phyloP scores from a whole-genome alignment of 2,888 invertebrate species.

The Callinectes sapidus region DNA sequence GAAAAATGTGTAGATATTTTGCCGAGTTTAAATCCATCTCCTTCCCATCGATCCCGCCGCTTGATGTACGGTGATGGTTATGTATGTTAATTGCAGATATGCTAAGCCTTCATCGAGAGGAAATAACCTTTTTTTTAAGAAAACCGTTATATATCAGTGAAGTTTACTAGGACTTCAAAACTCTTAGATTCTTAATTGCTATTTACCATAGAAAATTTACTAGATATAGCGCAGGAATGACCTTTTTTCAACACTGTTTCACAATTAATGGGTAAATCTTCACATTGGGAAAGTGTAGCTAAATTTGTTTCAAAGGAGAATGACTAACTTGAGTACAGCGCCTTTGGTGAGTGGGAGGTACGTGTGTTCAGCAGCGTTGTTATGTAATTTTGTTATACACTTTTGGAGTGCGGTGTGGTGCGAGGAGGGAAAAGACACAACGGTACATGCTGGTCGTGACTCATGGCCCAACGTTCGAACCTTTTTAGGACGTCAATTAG shows the following conservation, averaged over 20 bases:
- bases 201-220: not conserved
- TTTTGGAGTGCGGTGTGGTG: not conserved
- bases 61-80: not conserved
- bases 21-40: not conserved
- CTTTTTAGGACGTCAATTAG: not conserved
- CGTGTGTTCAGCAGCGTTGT: not conserved
- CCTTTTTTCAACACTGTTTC: not conserved
- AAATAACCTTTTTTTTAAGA: not conserved
- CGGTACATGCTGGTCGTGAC: not conserved
- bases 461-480: not conserved
- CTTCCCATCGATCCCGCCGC: not conserved
- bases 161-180: not conserved
- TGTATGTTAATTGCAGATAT: not conserved
- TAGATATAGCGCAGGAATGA: not conserved
- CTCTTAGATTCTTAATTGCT: not conserved
- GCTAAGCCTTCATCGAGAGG: not conserved
- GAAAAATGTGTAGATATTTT: not conserved
- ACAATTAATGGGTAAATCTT: not conserved
- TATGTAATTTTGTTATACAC: not conserved
- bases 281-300: not conserved
- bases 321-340: not conserved
- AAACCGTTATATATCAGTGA: not conserved
- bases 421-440: not conserved
- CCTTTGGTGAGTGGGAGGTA: not conserved
- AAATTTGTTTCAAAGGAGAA: not conserved